A percentile compares a stretch with the other conserved stretches of the same genome.
Conservation (phyloP, 2,797 vertebrate species). For the Silurus aristotelis region DNA sequence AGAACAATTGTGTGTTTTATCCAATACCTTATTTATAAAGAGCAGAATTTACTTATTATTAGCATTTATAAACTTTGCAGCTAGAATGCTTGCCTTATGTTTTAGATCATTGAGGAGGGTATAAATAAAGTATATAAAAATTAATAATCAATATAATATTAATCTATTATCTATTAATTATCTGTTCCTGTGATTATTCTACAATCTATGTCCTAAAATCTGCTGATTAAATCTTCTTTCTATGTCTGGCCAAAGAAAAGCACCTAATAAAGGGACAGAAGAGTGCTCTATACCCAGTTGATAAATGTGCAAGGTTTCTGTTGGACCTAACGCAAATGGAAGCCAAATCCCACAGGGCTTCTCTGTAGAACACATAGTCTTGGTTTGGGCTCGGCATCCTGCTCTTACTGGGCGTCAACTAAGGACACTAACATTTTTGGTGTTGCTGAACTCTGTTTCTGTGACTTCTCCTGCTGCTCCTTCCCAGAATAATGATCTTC, state of each 20-base stretch:
- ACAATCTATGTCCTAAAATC: background rate
- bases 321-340: slow-evolving; percentile 65
- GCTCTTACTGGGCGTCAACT: slow-evolving; percentile 32
- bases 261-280: background rate
- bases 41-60: too few relatives aligned
- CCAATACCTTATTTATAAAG: background rate
- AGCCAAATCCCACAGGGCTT: slow-evolving; percentile 65
- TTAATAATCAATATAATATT: too few relatives aligned
- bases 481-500: too few relatives aligned
- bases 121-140: too few relatives aligned
- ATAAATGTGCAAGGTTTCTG: slow-evolving; percentile 67
- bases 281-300: slow-evolving; percentile 68
- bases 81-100: background rate
- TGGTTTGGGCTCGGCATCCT: slow-evolving; percentile 36
- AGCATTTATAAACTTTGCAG: background rate
- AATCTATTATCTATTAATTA: background rate
- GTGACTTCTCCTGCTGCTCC: too few relatives aligned
- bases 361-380: slow-evolving; percentile 63
- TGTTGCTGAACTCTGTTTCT: too few relatives aligned
- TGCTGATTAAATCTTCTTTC: slow-evolving; percentile 29
- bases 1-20: background rate
- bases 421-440: too few relatives aligned
- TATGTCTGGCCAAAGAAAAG: slow-evolving; percentile 41
- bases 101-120: too few relatives aligned
- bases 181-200: background rate